Base-by-base conservation (phyloP, 2,888 invertebrate genomes). In the Drosophila macrospina region DNA sequence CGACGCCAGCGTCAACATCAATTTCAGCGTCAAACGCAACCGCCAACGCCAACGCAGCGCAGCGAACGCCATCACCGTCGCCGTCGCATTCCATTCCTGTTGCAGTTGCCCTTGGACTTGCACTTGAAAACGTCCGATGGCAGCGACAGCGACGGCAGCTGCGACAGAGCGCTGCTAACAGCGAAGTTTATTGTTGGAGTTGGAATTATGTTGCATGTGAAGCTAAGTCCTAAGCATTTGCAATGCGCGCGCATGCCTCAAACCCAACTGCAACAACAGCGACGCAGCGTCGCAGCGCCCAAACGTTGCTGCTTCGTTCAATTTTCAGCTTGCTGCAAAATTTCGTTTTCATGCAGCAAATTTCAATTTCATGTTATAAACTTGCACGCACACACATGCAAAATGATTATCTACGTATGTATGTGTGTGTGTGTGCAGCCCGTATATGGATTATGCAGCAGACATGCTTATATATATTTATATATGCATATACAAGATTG, bases 41-140 rank as follows among this genome's bases (percentile, higher is more conserved):
- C 52, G 59, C 45, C 45, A 52, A 52, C 52, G 11, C 44, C 44
- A 45, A 3, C 20, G 20, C 20, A 20, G 57, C 42, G 57, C 42
- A 8, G 44, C 50, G 30, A 10, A 28, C 3, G 16, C 10, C 44
- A 44, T 13, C n/a, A 15, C 42, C 41, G 65, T 30, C 57, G 57
- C 20, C 55, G 56, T 54, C 76, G 67, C 69, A 74, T 74, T 74
- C 74, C 74, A 81, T 70, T 75, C 72, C 75, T 61, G 74, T 57
- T 79, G 86, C 79, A 65, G 66, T 76, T 90, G 90, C 90, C 90
- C 90, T 91, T 90, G 90, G 90, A 91, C 90, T 90, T 90, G 90
- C 89, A 90, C 90, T 90, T 90, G 90, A 90, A 90, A 54, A 88
- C 54, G 73, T 67, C 60, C 15, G 50, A 45, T 52, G 32, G 42